Evolutionary conservation across 2,113 vertebrate species (phyloP).

Genomic region (human): DNA sequence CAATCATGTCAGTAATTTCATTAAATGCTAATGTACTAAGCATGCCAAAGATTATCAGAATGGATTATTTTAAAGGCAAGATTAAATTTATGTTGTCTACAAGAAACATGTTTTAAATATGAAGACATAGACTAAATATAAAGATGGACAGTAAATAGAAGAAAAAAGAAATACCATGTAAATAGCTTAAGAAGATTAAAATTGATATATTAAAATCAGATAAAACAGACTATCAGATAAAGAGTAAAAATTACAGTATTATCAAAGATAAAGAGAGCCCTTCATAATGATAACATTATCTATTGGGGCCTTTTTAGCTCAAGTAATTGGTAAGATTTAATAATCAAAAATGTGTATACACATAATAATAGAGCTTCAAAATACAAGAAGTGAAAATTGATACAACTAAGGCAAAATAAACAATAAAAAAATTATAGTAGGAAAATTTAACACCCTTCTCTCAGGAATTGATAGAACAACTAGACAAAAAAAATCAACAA

Average conservation of each 20-base stretch:
- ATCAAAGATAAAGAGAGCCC: background rate
- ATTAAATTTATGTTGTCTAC: background rate
- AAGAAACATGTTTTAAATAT: background rate
- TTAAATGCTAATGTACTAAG: background rate
- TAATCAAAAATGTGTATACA: background rate
- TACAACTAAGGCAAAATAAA: background rate
- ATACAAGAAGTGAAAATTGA: background rate
- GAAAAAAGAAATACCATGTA: background rate
- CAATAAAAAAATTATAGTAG: background rate
- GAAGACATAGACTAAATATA: background rate
- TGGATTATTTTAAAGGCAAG: background rate
- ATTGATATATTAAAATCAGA: background rate
- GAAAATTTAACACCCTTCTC: background rate
- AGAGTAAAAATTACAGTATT: background rate
- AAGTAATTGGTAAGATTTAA: background rate
- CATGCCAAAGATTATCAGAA: background rate
- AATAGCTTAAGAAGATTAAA: background rate
- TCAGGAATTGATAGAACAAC: background rate
- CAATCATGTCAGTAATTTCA: background rate
- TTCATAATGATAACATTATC: background rate
- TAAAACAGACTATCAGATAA: background rate
- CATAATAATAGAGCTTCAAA: background rate
- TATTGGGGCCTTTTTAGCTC: background rate
- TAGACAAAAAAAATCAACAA: background rate
- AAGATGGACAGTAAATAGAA: background rate